Conservation (phyloP, 1,140 invertebrate species). For the Arion vulgaris region DNA sequence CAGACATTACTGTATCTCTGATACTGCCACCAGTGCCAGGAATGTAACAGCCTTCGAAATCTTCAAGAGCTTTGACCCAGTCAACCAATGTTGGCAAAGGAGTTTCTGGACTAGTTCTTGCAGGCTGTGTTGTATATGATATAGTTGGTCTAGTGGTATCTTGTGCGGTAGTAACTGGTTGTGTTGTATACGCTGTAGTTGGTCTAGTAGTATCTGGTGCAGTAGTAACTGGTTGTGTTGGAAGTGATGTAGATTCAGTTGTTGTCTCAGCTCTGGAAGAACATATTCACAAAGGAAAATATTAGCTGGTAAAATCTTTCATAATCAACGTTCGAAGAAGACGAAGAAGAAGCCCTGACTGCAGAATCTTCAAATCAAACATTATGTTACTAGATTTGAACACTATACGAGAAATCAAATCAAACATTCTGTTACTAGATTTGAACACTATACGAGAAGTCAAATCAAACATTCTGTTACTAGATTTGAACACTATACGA, state of each 20-base stretch:
- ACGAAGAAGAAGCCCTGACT: too few relatives aligned
- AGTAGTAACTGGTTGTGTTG: neutral
- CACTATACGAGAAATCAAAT: too few relatives aligned
- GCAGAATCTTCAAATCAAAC: too few relatives aligned
- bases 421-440: too few relatives aligned
- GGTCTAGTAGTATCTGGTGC: neutral
- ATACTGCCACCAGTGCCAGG: constrained; percentile 1
- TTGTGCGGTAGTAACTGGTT: neutral
- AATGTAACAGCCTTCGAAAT: constrained; percentile 30
- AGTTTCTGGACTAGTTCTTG: neutral
- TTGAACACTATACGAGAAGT: too few relatives aligned
- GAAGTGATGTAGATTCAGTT: neutral
- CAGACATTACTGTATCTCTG: neutral
- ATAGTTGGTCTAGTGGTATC: constrained; percentile 18
- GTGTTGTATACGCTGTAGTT: constrained; percentile 2
- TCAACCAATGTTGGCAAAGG: constrained; percentile 8
- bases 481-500: too few relatives aligned
- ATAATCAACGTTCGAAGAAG: too few relatives aligned
- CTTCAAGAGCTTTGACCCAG: constrained; percentile 12
- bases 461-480: too few relatives aligned
- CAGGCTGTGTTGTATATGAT: constrained; percentile 7
- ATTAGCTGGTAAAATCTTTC: too few relatives aligned
- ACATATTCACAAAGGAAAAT: neutral
- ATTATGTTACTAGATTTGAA: too few relatives aligned
- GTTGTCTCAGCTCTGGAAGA: neutral